These are phyloP conservation scores for Empidonax alnorum DNA, from an alignment of 2,113 vertebrate genomes.

Conservation along the genomic window DNA sequence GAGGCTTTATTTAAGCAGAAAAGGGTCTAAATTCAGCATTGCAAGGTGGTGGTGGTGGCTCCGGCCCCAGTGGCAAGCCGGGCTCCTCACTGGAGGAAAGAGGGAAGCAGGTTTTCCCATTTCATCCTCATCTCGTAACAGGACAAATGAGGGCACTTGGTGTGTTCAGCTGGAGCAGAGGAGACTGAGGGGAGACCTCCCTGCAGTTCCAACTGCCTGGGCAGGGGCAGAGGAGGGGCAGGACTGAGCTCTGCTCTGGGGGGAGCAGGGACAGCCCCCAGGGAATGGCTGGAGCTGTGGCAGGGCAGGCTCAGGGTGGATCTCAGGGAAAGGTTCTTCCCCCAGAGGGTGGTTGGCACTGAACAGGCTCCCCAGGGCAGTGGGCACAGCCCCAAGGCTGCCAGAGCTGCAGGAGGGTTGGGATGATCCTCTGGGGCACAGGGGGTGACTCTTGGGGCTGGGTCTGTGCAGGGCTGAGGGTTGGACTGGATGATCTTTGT, in stretches of 20 bases:
- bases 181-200: neutral
- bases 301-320: neutral
- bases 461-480: neutral
- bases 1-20: neutral
- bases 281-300: neutral
- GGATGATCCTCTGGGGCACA: neutral
- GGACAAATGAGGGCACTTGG: neutral
- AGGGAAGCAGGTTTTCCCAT: neutral
- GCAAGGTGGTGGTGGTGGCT: neutral
- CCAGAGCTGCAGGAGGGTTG: neutral
- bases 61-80: neutral
- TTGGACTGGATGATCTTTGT: neutral
- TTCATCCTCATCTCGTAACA: neutral
- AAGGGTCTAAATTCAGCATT: neutral
- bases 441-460: neutral
- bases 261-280: neutral
- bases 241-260: neutral
- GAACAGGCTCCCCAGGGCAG: neutral
- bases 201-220: neutral
- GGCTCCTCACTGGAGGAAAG: rapidly evolving
- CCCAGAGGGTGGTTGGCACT: neutral
- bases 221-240: neutral
- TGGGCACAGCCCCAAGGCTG: neutral
- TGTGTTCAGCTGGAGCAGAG: too few species aligned
- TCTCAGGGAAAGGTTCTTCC: neutral